Evolutionary conservation across 1,140 invertebrate species (phyloP).

Genomic region (Hetaerina americana): DNA sequence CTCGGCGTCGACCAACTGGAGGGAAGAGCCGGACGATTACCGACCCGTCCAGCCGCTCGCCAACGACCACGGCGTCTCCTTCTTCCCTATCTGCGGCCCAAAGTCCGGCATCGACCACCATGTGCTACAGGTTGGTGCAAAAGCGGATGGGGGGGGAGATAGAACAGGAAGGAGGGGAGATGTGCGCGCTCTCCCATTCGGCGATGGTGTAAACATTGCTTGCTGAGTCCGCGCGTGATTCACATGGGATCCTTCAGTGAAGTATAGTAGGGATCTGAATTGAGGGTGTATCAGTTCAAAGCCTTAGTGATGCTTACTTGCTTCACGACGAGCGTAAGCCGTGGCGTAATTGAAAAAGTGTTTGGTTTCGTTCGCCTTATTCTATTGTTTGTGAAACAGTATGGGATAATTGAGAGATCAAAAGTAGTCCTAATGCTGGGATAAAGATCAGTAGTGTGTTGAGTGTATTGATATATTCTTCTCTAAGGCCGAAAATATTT

Average conservation of each 20-base stretch:
- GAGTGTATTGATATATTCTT: no score
- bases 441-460: no score
- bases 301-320: no score
- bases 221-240: neutral
- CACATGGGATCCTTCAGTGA: neutral
- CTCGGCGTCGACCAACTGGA: neutral
- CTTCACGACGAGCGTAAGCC: no score
- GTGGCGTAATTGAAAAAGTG: no score
- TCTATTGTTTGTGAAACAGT: no score
- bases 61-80: slow-evolving; percentile 76
- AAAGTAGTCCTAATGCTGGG: no score
- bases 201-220: neutral
- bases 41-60: slow-evolving; percentile 69
- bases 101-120: slow-evolving; percentile 59
- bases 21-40: slow-evolving; percentile 56
- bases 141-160: neutral
- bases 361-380: no score
- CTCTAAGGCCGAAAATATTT: no score
- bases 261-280: no score
- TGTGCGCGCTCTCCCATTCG: neutral
- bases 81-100: slow-evolving; percentile 55
- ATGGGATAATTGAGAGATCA: no score
- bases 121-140: slow-evolving; percentile 48
- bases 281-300: no score
- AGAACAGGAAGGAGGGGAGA: neutral